phyloP scores from a whole-genome alignment of 1,140 invertebrate species.

The Wiebesia pumilae region DNA sequence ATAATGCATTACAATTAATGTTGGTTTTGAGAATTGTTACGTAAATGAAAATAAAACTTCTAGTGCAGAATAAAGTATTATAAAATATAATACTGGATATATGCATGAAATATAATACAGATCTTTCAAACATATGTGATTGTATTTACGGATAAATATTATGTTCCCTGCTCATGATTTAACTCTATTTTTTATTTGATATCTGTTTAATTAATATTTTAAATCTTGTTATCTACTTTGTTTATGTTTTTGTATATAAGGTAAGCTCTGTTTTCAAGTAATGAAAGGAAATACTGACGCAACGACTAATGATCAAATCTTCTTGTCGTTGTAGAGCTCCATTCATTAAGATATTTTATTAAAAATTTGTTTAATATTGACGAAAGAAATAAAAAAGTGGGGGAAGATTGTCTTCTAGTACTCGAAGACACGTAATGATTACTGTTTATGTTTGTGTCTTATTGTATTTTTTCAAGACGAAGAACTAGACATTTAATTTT shows the following conservation, averaged over 20 bases:
- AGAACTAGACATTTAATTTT: background rate
- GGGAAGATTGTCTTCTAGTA: no score
- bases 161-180: background rate
- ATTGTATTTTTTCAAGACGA: no score
- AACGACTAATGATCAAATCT: background rate
- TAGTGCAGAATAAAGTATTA: no score
- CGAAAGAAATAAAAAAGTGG: background rate
- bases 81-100: no score
- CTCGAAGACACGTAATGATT: no score
- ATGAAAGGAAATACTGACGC: background rate
- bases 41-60: no score
- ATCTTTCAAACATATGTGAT: no score
- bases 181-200: no score
- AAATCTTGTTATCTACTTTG: background rate
- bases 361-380: background rate
- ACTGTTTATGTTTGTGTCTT: no score
- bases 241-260: background rate
- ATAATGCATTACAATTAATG: no score
- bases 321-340: background rate
- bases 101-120: no score
- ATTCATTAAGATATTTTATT: background rate
- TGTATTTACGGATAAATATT: background rate
- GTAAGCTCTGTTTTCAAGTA: background rate
- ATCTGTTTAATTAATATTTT: background rate
- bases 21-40: no score